Base-by-base conservation (phyloP, 37 sponge, comb jelly and placozoan species). In the Mnemiopsis leidyi region DNA sequence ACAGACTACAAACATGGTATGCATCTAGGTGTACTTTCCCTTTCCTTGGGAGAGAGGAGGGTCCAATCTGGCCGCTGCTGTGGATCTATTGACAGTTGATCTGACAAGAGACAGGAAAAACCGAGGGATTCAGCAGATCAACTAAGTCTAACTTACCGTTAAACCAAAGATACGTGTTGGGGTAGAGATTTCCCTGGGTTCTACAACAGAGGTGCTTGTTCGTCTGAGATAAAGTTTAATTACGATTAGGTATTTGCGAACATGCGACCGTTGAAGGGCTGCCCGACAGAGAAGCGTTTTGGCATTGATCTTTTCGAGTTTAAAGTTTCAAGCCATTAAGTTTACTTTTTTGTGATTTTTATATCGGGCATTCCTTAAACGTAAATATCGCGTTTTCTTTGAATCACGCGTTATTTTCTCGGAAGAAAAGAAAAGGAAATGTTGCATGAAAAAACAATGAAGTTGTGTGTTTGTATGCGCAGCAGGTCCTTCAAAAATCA, bases 111-210 rank as follows among this genome's bases (percentile, higher is more conserved):
- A n/a, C n/a, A n/a, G 13, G 61, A 48, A 18, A 48, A 48, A 48
- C 13, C 61, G 5, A 48, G 9, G 61, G 13, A 18, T 48, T 48
- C 13, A 48, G 5, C 5, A 48, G 13, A 48, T 48, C 13, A 13
- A 13, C 13, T 48, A 48, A 13, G 73, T 69, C 2, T 3, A 69
- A 69, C 79, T 77, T 21, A 77, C 79, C 79, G 79, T 77, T 77
- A 32, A 31, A 32, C 79, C 79, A 77, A 1, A 77, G 36, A 34
- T 77, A 31, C 0, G 79, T 77, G 3, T 77, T 77, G 9, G 73
- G 3, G 79, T 77, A 77, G 79, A 77, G 26, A 36, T 77, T 77
- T 28, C 79, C 79, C 35, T 77, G 32, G 18, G 35, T 77, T 32
- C 33, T 77, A 32, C 79, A 77, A 32, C 79, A 77, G 35, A 32